These are phyloP conservation scores for Sarcophaga variegata DNA, from an alignment of 2,888 invertebrate genomes.

Conservation along the genomic window DNA sequence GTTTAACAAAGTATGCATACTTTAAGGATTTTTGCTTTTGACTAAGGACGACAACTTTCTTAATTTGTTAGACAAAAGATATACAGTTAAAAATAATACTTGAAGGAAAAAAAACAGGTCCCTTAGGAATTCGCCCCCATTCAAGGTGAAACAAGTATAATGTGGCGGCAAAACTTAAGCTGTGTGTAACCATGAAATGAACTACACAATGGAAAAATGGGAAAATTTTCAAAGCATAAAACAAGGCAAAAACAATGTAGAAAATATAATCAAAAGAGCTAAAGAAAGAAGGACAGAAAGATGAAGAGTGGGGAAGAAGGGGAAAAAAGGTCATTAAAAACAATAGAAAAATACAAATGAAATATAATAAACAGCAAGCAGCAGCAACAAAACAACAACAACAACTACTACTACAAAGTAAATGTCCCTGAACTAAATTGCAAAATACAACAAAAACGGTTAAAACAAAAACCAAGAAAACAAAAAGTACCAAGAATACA, in stretches of 20 bases:
- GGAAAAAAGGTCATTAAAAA: constrained; percentile 61
- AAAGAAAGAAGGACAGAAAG: background rate
- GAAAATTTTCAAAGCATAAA: constrained; percentile 3
- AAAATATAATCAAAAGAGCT: constrained; percentile 22
- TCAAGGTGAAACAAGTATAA: constrained; percentile 31
- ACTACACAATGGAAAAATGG: background rate
- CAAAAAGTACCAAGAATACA: constrained; percentile 18
- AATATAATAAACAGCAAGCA: constrained; percentile 48
- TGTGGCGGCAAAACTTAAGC: constrained; percentile 17
- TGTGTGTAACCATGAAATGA: constrained; percentile 26
- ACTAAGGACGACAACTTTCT: too few relatives aligned
- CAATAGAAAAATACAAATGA: constrained; percentile 57
- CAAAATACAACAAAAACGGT: constrained; percentile 46
- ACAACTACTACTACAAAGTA: constrained; percentile 43
- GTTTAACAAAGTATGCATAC: background rate
- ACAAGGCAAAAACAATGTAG: background rate
- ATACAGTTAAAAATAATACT: background rate
- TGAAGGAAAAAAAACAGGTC: background rate
- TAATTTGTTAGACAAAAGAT: too few relatives aligned
- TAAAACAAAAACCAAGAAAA: constrained; percentile 23
- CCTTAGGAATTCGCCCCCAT: background rate
- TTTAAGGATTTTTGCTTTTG: background rate
- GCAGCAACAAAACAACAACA: background rate
- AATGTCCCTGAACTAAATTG: constrained; percentile 71
- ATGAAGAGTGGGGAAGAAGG: background rate